These are phyloP conservation scores for Patella pellucida DNA, from an alignment of 2,888 invertebrate species.

Conservation along the genomic window DNA sequence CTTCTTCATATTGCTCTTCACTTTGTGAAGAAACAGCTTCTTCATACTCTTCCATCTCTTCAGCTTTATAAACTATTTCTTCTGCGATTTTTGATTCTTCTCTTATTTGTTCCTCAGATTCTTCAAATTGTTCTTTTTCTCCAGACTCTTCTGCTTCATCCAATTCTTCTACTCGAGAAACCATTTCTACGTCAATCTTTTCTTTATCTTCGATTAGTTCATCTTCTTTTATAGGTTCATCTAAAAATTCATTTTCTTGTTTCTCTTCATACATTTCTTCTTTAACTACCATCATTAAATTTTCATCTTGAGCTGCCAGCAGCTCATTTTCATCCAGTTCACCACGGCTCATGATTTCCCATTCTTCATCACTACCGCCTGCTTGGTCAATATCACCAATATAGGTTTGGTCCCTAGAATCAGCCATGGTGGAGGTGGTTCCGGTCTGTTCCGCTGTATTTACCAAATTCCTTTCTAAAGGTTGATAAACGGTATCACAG, in stretches of 20 bases:
- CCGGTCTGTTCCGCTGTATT: background rate
- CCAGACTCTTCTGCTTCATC: slow-evolving; percentile 37
- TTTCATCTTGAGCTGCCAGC: slow-evolving; percentile 19
- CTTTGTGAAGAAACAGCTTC: no score
- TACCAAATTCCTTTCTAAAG: background rate
- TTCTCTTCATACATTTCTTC: slow-evolving; percentile 19
- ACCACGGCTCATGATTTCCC: slow-evolving; percentile 53
- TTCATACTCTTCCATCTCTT: background rate
- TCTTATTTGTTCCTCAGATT: slow-evolving; percentile 2
- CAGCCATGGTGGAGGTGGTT: background rate
- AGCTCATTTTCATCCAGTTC: slow-evolving; percentile 33
- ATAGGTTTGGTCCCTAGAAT: background rate
- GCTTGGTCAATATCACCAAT: background rate
- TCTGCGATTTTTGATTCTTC: no score
- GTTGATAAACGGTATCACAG: background rate
- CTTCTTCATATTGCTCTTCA: slow-evolving; percentile 9
- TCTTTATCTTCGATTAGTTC: slow-evolving; percentile 18
- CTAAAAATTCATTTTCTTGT: slow-evolving; percentile 23
- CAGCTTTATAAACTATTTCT: background rate
- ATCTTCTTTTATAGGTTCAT: slow-evolving; percentile 22
- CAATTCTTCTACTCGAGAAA: slow-evolving; percentile 31
- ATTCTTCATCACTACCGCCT: slow-evolving; percentile 40
- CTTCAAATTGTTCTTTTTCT: slow-evolving; percentile 25
- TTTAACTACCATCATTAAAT: slow-evolving; percentile 19
- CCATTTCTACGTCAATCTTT: slow-evolving; percentile 19